These are phyloP conservation scores for Pristionchus japonicus DNA, from an alignment of 2,888 invertebrate species.

Conservation along the genomic window DNA sequence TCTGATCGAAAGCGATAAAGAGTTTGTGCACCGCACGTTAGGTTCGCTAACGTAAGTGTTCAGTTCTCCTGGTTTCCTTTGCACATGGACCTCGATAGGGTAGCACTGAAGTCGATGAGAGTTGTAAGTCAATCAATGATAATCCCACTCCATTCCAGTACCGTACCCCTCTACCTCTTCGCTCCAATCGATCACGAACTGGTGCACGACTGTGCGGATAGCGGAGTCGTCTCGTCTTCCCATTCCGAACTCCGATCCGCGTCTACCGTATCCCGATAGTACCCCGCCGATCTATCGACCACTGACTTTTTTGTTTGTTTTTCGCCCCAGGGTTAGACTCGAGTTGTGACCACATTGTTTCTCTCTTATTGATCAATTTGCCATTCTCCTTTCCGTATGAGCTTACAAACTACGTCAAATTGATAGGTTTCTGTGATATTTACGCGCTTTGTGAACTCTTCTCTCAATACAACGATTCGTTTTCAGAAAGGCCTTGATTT, in stretches of 20 bases:
- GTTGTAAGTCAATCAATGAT: no score
- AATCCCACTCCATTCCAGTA: constrained; percentile 77
- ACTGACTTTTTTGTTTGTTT: constrained; percentile 16
- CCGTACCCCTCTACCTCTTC: constrained; percentile 78
- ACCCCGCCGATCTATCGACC: neutral
- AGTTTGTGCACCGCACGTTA: no score
- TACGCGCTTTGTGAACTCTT: no score
- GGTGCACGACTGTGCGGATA: constrained; percentile 58
- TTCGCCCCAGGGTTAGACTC: constrained; percentile 11
- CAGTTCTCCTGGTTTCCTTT: no score
- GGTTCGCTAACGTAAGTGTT: no score
- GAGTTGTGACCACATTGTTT: constrained; percentile 18
- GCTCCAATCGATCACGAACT: constrained; percentile 59
- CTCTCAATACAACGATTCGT: constrained; percentile 1
- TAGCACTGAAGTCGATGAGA: no score
- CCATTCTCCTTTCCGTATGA: neutral
- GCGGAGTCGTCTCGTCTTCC: constrained; percentile 53
- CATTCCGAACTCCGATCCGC: constrained; percentile 47
- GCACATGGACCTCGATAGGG: no score
- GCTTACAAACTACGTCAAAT: neutral
- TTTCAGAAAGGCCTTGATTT: neutral
- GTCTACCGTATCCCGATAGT: constrained; percentile 47
- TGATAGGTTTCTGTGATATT: neutral
- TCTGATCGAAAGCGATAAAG: no score
- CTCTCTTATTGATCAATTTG: neutral